Base-by-base conservation (phyloP, 2,888 invertebrate species). In the Monochamus alternatus region DNA sequence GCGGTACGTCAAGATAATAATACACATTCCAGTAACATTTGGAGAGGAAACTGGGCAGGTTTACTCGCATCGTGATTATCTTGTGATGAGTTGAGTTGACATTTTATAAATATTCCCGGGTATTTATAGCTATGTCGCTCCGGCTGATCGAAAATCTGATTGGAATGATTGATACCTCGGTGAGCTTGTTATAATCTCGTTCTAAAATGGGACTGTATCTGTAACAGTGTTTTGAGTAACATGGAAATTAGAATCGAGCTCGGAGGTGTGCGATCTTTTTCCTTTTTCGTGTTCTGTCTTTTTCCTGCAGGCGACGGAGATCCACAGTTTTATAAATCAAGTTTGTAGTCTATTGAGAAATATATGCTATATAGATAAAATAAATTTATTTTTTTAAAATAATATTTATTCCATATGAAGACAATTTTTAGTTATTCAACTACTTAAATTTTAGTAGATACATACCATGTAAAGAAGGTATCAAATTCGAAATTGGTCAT, bases 71-170 rank as follows among this genome's bases (percentile, higher is more conserved):
- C 75, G 73, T 77, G 79, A 78, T 81, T 78, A 75, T 75, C 76
- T 78, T 71, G 58, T 78, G 77, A 77, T 77, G 78, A 81, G 75
- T 74, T 73, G 79, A 76, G 75, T 80, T 78, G 79, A 78, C 79
- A 70, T 77, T 80, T 81, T 78, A 78, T 80, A 78, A 81, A 81
- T 81, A 81, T 78, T 78, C 80, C 52, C 55, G 74, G 59, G 75
- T 78, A 78, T 80, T 80, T 78, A 77, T 75, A 71, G 71, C 51
- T 71, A 69, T 59, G 75, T 69, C 64, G 68, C 69, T 69, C 63
- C 69, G 60, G 69, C 74, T 64, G 74, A 74, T 74, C 69, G 69
- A 74, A 64, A 67, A 62, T 52, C 74, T 67, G 74, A 74, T 74
- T 74, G 74, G 74, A 69, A 74, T 74, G 74, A 74, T 74, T 74